These are phyloP conservation scores for Paratilapia polleni DNA, from an alignment of 2,113 vertebrate genomes.

Conservation along the genomic window DNA sequence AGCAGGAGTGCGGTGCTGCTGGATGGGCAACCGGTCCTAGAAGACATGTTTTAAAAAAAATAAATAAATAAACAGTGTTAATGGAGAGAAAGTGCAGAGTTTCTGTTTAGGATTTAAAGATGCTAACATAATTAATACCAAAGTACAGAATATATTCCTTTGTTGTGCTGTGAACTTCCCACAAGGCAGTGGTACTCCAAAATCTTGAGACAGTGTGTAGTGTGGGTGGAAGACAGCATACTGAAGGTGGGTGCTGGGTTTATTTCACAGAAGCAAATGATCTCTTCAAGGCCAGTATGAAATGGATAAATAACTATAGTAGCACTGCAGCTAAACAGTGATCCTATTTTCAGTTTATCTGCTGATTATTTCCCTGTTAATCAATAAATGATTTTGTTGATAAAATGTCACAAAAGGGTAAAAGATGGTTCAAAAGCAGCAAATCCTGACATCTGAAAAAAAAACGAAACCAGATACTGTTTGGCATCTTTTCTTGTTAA, in stretches of 20 bases:
- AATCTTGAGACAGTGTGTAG: slow-evolving; percentile 9
- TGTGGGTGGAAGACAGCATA: slow-evolving; percentile 32
- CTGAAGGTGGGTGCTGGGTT: slow-evolving; percentile 33
- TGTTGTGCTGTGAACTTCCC: neutral
- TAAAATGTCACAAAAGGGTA: neutral
- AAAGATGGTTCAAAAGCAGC: neutral
- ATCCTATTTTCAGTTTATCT: neutral
- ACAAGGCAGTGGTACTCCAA: neutral
- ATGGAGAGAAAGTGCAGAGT: neutral
- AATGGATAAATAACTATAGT: neutral
- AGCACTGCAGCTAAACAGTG: neutral
- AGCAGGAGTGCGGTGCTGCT: neutral
- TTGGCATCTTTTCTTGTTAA: neutral
- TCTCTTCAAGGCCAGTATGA: slow-evolving; percentile 1
- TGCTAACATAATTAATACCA: neutral
- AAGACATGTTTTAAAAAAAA: neutral
- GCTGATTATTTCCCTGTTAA: neutral
- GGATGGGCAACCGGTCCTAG: neutral
- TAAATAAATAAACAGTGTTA: neutral
- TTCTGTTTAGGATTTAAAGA: neutral
- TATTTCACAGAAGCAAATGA: neutral
- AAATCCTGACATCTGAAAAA: neutral
- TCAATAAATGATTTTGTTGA: neutral
- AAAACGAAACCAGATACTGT: neutral
- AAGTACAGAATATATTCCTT: neutral